Base-by-base conservation (phyloP, 2,797 vertebrate genomes). In the Myripristis murdjan region DNA sequence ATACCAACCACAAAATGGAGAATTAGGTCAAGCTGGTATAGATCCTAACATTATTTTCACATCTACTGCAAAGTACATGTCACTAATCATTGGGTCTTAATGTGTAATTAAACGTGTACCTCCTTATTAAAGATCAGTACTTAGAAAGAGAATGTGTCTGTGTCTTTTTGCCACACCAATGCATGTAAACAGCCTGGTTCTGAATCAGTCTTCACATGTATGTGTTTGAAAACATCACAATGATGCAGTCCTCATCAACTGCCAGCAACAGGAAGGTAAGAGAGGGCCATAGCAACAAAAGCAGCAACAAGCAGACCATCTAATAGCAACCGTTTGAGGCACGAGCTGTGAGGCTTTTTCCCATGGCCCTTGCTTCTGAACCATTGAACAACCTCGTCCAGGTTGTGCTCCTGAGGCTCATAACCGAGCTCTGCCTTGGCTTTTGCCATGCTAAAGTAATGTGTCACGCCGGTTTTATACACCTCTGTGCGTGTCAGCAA, bases 401-500 rank as follows among this genome's bases (percentile, higher is more conserved):
- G 92, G 89, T 87, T 92, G 53, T 94, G 92, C 0, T 90, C 78
- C 74, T 84, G 83, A 8, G 98, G 96, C 41, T 95, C 59, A 1
- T 98, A 99, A 1, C 95, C 88, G 5, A 99, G 93, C 82, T 99
- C 96, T 0, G 43, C 92, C 77, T 80, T 94, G 48, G 98, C 97
- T 77, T 99, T 99, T 6, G 90, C 92, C 79, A 97, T 87, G 77
- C 95, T 99, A 55, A 99, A 99, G 83, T 98, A 99, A 83, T 99
- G 97, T 0, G 97, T 99, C 77, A 99, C 92, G 0, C 96, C 97
- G 0, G 97, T 99, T 91, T 99, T 99, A 82, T 97, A 99, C 74
- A 99, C 97, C 83, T 99, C 98, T 0, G 97, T 94, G 46, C 97
- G 93, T 0, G 97, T 99, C 71, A 99, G 94, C 59, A 99, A 93